These are phyloP conservation scores for Leptopilina clavipes DNA, from an alignment of 1,140 invertebrate genomes.

Conservation along the genomic window DNA sequence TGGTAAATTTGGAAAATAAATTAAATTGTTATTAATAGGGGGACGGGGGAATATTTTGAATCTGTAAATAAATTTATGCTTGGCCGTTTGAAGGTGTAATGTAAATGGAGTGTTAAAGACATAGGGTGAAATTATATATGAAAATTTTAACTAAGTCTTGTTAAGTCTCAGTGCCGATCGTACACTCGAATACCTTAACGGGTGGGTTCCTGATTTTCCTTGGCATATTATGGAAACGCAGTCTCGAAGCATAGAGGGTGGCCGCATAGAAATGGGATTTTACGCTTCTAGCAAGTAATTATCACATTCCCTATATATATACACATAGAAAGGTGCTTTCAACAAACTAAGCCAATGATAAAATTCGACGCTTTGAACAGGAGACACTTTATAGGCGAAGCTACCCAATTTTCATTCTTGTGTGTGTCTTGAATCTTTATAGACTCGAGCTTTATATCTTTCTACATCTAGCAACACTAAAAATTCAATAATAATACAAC, in stretches of 20 bases:
- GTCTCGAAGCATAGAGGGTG: conserved; percentile 43
- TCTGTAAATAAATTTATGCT: neutral
- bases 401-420: neutral
- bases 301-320: conserved; percentile 52
- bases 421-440: neutral
- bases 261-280: conserved; percentile 61
- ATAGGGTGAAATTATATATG: conserved; percentile 48
- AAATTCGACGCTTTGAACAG: conserved; percentile 42
- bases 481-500: no score
- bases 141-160: conserved; percentile 50
- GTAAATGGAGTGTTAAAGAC: neutral
- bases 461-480: no score
- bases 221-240: conserved; percentile 49
- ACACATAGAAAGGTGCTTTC: conserved; percentile 35
- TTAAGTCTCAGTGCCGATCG: conserved; percentile 41
- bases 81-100: neutral
- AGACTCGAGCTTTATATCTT: no score
- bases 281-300: conserved; percentile 61
- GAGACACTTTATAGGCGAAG: neutral
- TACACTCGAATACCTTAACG: conserved; percentile 44
- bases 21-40: neutral
- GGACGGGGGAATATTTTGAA: neutral
- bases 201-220: conserved; percentile 54
- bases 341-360: conserved; percentile 44
- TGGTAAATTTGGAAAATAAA: neutral